These are phyloP conservation scores for Limosa lapponica DNA, from an alignment of 2,797 vertebrate genomes.

Conservation along the genomic window DNA sequence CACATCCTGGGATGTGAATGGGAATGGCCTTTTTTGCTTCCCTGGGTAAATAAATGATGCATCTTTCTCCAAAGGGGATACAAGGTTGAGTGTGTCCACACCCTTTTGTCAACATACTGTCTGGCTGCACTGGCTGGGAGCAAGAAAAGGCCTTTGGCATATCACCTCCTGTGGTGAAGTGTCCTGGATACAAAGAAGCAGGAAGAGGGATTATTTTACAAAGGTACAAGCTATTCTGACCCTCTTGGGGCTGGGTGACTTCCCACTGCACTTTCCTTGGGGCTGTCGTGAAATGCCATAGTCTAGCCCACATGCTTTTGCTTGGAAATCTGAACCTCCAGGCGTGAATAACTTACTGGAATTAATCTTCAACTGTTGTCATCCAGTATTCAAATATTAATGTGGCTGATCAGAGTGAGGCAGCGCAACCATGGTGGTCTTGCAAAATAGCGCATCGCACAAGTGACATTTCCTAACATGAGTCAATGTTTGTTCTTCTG, in stretches of 20 bases:
- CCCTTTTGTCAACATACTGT: not conserved
- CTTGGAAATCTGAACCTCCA: constrained; percentile 23
- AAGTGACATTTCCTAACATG: constrained; percentile 3
- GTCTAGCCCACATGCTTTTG: not conserved
- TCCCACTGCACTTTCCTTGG: not conserved
- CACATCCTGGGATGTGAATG: not conserved
- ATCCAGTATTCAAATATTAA: constrained; percentile 25
- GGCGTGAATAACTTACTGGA: constrained; percentile 14
- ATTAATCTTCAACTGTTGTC: constrained; percentile 45
- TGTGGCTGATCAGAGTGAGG: constrained; percentile 7
- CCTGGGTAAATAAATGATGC: not conserved
- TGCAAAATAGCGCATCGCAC: not conserved
- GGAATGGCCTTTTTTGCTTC: not conserved
- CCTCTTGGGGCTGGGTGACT: not conserved
- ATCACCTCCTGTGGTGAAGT: not conserved
- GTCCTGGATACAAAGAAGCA: not conserved
- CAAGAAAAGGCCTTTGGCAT: not conserved
- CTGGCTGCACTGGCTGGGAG: not conserved
- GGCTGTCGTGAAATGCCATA: not conserved
- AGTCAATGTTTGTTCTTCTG: constrained; percentile 22
- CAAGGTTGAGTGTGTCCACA: not conserved
- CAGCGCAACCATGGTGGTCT: constrained; percentile 17
- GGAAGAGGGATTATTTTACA: not conserved
- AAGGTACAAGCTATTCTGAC: not conserved
- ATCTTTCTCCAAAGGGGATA: not conserved